Percentiles rank a stretch among this genome's conserved stretches.
Evolutionary conservation across 2,888 invertebrate species (phyloP).

Genomic region (Coelogynopora nodosa): DNA sequence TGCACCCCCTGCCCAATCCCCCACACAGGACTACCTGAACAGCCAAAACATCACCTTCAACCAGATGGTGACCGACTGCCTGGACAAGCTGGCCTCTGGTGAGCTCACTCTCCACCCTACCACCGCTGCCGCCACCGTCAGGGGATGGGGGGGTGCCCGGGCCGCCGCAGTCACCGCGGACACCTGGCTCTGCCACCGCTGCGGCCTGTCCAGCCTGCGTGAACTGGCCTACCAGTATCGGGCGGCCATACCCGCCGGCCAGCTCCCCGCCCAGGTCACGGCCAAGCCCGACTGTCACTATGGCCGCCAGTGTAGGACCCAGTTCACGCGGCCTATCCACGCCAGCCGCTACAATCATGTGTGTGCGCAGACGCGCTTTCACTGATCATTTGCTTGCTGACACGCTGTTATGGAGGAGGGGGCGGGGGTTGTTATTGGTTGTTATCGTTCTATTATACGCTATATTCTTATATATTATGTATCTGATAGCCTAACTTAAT

Average conservation of each 20-base stretch:
- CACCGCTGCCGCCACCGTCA: too few species aligned
- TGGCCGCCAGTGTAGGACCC: constrained; percentile 60
- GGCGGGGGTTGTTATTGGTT: too few species aligned
- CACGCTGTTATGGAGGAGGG: too few species aligned
- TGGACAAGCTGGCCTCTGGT: constrained; percentile 52
- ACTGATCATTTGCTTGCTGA: background rate
- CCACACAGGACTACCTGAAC: constrained; percentile 56
- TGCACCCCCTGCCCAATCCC: background rate
- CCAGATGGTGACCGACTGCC: constrained; percentile 53
- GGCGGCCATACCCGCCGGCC: constrained; percentile 52
- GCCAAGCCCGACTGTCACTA: constrained; percentile 58
- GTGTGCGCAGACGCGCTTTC: constrained; percentile 53
- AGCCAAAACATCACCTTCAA: constrained; percentile 51
- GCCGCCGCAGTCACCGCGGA: background rate
- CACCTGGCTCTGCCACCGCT: constrained; percentile 53
- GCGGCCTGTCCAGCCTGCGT: constrained; percentile 54
- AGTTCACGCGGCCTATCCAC: constrained; percentile 56
- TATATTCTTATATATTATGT: too few species aligned
- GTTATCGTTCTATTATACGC: too few species aligned
- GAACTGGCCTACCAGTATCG: constrained; percentile 56
- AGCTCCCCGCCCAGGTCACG: constrained; percentile 51
- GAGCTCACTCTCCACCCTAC: constrained; percentile 48
- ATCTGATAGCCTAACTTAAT: too few species aligned
- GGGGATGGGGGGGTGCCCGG: constrained; percentile 51
- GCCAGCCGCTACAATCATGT: constrained; percentile 55